Conservation (phyloP, 2,113 vertebrate genomes). For the Engraulis encrasicolus region DNA sequence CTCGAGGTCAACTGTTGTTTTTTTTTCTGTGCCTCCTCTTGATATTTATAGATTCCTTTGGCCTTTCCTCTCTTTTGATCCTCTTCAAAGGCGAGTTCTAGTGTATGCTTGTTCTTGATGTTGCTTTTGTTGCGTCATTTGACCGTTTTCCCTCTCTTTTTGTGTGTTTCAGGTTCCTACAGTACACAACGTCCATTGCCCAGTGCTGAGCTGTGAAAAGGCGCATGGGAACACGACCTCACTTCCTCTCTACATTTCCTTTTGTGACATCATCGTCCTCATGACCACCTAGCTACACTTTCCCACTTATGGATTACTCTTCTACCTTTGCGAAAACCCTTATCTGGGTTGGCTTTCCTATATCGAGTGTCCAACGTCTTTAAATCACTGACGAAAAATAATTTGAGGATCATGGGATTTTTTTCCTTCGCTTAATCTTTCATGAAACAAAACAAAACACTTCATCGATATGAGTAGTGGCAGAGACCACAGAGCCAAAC, state of each 20-base stretch:
- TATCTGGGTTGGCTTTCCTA: constrained; percentile 25
- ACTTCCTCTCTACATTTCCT: constrained; percentile 24
- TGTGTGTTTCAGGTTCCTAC: constrained; percentile 29
- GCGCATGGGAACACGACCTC: constrained; percentile 18
- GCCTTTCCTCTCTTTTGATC: background rate
- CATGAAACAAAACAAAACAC: constrained; percentile 25
- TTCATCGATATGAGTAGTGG: constrained; percentile 77
- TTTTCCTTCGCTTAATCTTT: too few species aligned
- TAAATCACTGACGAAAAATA: background rate
- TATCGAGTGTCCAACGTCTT: background rate
- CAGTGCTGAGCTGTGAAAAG: constrained; percentile 32
- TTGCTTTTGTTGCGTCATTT: too few species aligned
- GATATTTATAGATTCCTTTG: constrained; percentile 21
- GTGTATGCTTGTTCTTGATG: background rate
- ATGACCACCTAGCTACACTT: constrained; percentile 22
- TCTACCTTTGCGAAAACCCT: constrained; percentile 35
- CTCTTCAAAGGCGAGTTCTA: background rate
- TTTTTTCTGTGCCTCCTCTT: constrained; percentile 14
- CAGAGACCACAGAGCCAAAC: constrained; percentile 67
- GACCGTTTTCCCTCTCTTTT: background rate
- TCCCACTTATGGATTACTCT: constrained; percentile 41
- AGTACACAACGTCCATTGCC: constrained; percentile 32
- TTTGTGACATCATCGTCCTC: constrained; percentile 26
- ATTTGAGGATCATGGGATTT: too few species aligned
- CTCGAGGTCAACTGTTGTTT: background rate